Base-by-base conservation (phyloP, 1,140 invertebrate species). In the Macrotrachela quadricornifera region DNA sequence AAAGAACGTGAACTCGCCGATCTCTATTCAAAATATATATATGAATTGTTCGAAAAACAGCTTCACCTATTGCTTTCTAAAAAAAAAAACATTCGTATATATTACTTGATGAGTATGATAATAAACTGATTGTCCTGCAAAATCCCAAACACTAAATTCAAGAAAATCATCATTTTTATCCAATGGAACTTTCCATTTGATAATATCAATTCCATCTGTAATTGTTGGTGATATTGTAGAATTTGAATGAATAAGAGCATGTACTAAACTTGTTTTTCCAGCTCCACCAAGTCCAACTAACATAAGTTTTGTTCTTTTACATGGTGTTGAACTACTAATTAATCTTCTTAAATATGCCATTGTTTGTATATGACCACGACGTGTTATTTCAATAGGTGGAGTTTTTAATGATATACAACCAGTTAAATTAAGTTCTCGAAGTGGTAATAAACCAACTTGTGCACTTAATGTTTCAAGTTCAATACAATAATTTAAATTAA, bases 71-170 rank as follows among this genome's bases (percentile, higher is more conserved):
- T n/a, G n/a, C n/a, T n/a, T n/a, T n/a, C n/a, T n/a, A n/a, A n/a
- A n/a, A n/a, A n/a, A n/a, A n/a, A n/a, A n/a, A n/a, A n/a, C n/a
- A n/a, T n/a, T n/a, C n/a, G n/a, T n/a, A n/a, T n/a, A n/a, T n/a
- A n/a, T n/a, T 30, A 30, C 21, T 61, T 69, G 67, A 57, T 69
- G 67, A 18, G 67, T 69, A 57, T 69, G 68, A 56, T 69, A 69
- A 56, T 69, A 69, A 8, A 69, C 65, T n/a, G 62, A 64, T 53
- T 69, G 67, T 13, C 67, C 67, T 56, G 67, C 67, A 61, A 69
- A 69, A 56, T 69, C 67, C 66, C 66, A 67, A 18, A 64, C 60
- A 57, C 63, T 63, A 30, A 30, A 30, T 30, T 30, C 21, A 4
- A 30, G 21, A 4, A 30, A 2, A 30, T 30, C 21, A 37, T 66